Conservation (phyloP, 2,797 vertebrate genomes). For the Harpagifer antarcticus region DNA sequence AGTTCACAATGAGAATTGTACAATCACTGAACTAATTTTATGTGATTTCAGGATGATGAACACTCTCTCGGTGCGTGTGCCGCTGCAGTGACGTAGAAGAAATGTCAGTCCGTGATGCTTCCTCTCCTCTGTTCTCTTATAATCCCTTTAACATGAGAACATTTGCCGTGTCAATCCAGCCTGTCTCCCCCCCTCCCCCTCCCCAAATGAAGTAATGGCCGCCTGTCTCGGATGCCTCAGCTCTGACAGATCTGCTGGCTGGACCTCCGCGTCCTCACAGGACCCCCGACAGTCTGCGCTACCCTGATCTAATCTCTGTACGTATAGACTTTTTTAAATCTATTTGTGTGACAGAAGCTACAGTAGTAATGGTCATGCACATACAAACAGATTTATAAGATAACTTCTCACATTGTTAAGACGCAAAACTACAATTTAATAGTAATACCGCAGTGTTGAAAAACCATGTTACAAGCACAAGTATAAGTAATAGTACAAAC, state of each 20-base stretch:
- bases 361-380: background rate
- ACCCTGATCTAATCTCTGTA: conserved; percentile 1
- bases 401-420: background rate
- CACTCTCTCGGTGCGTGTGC: conserved; percentile 2
- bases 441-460: no score
- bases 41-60: conserved; percentile 1
- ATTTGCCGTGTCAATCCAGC: conserved; percentile 44
- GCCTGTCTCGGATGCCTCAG: conserved; percentile 55
- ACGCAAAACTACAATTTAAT: no score
- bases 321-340: background rate
- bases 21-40: background rate
- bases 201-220: conserved; percentile 34
- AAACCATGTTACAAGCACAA: no score
- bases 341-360: background rate
- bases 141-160: conserved; percentile 58
- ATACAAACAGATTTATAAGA: background rate
- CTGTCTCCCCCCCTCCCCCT: background rate
- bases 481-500: no score
- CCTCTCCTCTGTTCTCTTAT: conserved; percentile 38
- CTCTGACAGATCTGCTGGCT: conserved; percentile 54
- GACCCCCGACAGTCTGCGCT: conserved; percentile 47
- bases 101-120: conserved; percentile 5
- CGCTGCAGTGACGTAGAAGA: conserved; percentile 13
- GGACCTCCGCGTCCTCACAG: conserved; percentile 51
- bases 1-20: no score